Conservation (phyloP, 2,113 vertebrate genomes). For the Coptodon rendalli region DNA sequence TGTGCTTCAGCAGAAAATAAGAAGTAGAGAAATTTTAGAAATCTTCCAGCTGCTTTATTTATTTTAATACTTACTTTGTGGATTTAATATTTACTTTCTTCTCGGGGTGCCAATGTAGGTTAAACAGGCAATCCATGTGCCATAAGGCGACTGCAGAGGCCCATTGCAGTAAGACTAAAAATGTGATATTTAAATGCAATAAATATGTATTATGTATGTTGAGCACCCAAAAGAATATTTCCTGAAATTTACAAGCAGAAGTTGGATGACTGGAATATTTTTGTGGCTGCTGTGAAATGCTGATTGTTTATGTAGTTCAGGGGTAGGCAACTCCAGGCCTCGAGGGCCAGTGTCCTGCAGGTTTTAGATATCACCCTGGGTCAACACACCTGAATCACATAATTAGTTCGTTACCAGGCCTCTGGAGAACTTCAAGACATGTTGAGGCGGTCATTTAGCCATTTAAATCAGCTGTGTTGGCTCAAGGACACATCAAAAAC, state of each 20-base stretch:
- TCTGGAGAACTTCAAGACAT: background rate
- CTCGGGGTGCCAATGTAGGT: background rate
- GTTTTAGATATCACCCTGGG: background rate
- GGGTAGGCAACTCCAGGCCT: background rate
- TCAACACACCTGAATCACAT: background rate
- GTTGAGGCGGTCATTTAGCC: background rate
- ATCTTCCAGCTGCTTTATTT: background rate
- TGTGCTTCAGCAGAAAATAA: background rate
- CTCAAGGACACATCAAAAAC: background rate
- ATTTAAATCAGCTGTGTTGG: background rate
- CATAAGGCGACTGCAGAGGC: background rate
- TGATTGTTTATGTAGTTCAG: background rate
- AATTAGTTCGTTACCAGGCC: background rate
- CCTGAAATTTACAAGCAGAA: background rate
- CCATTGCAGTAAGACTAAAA: background rate
- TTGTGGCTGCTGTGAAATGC: background rate
- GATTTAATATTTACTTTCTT: background rate
- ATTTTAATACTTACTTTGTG: background rate
- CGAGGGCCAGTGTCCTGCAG: background rate
- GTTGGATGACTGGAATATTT: background rate
- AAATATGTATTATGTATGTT: background rate
- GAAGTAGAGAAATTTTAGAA: background rate
- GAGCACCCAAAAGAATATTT: background rate
- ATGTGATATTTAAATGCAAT: background rate
- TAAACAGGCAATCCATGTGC: background rate